Evolutionary conservation across 2,113 vertebrate species (phyloP), one percentile per base, ranked within the genome.

Genomic region (Murina feae): DNA sequence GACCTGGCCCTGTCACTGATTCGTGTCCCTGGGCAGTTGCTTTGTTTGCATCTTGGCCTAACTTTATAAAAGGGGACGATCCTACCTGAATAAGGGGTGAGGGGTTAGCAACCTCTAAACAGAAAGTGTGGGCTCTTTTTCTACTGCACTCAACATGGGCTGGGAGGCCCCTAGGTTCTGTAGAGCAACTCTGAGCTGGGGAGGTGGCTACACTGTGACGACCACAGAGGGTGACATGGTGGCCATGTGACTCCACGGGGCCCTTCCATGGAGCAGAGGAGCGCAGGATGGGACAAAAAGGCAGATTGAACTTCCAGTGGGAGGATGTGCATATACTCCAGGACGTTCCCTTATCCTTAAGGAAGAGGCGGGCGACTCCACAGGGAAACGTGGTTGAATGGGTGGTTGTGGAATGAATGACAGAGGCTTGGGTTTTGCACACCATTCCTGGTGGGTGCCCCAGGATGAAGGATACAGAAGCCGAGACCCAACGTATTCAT

Each of bases 91-190:
- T 23, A n/a, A 63, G 53, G 53, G 1, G 4, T 13, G 20, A 17
- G 63, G 12, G 66, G 6, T 1, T 0, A 37, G 89, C 76, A 32
- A 21, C 25, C 80, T 42, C 35, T 20, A 28, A 18, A 28, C 7
- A 66, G 58, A 5, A 71, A 63, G 21, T 7, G 49, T 23, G 58
- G 74, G 44, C 53, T 17, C 3, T 39, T 28, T 55, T 20, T n/a
- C 1, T 0, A 1, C n/a, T 5, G 1, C 14, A 5, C 1, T 4
- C 5, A 1, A 11, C n/a, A 11, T 0, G 10, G 37, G 9, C 68
- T 10, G 66, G 75, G 55, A 9, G 9, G 74, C 3, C 17, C 39
- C 32, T n/a, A 9, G 9, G 42, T 30, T n/a, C 78, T 80, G n/a
- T 21, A 42, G 55, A 16, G 28, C 55, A 49, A 37, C 18, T 17